These are phyloP conservation scores for Alentia gelatinosa DNA, from an alignment of 2,888 invertebrate genomes.

Conservation along the genomic window DNA sequence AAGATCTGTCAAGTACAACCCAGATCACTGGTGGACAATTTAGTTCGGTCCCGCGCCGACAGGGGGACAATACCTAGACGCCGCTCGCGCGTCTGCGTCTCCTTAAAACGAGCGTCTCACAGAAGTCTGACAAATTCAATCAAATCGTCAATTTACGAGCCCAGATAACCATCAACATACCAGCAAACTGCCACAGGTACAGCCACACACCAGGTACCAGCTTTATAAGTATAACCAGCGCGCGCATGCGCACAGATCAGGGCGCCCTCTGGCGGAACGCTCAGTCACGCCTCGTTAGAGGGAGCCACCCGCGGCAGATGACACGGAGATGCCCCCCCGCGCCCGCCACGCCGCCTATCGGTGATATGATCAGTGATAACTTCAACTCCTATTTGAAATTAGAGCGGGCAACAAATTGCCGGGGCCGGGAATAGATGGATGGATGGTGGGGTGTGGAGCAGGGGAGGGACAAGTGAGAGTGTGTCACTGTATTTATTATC, in stretches of 20 bases:
- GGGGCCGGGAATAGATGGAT: not conserved
- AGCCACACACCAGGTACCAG: not conserved
- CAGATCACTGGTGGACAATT: too few relatives aligned
- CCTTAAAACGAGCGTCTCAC: too few relatives aligned
- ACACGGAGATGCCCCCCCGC: not conserved
- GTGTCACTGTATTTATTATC: not conserved
- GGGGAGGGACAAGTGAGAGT: not conserved
- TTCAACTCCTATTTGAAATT: slow-evolving; percentile 40
- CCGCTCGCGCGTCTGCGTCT: too few relatives aligned
- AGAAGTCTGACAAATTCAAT: too few relatives aligned
- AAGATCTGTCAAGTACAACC: too few relatives aligned
- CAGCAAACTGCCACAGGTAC: not conserved
- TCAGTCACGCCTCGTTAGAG: slow-evolving; percentile 42
- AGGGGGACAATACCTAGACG: too few relatives aligned
- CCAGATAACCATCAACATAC: not conserved
- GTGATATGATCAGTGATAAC: slow-evolving; percentile 21
- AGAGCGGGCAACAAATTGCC: not conserved
- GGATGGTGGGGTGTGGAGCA: not conserved
- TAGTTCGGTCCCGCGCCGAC: too few relatives aligned
- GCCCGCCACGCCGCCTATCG: not conserved
- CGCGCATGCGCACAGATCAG: not conserved
- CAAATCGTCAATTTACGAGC: not conserved
- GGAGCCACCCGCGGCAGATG: slow-evolving; percentile 22
- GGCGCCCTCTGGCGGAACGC: slow-evolving; percentile 24
- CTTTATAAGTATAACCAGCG: too few relatives aligned